Evolutionary conservation across 2,797 vertebrate species (phyloP).

Genomic region (Acrossocheilus wenchowensis): DNA sequence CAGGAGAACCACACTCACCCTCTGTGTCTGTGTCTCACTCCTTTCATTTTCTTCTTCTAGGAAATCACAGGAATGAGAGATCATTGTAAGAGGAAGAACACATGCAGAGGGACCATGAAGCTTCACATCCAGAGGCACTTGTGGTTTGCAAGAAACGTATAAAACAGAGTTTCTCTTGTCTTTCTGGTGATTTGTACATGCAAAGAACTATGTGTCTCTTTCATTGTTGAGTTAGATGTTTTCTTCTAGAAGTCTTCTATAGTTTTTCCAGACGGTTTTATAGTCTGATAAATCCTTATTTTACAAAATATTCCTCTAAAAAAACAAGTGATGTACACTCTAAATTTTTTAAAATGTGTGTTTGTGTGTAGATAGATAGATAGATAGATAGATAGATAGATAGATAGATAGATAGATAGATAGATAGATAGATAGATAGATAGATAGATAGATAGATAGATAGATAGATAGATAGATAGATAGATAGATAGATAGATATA

Average conservation of each 20-base stretch:
- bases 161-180: conserved; percentile 52
- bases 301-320: neutral
- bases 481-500: too few relatives aligned
- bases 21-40: conserved; percentile 39
- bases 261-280: neutral
- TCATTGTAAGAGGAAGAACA: conserved; percentile 51
- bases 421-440: too few relatives aligned
- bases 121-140: conserved; percentile 62
- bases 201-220: conserved; percentile 77
- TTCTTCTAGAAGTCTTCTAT: conserved; percentile 71
- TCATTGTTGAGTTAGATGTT: conserved; percentile 65
- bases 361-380: too few relatives aligned
- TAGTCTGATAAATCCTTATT: neutral
- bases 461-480: too few relatives aligned
- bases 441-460: too few relatives aligned
- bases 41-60: conserved; percentile 9
- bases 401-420: too few relatives aligned
- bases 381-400: too few relatives aligned
- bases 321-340: neutral
- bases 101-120: conserved; percentile 42
- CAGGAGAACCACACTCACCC: neutral
- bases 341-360: too few relatives aligned
- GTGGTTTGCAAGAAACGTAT: conserved; percentile 66
- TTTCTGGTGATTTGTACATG: conserved; percentile 79
- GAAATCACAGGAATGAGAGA: conserved; percentile 39